Evolutionary conservation across 2,888 invertebrate species (phyloP).

Genomic region (Alsophila aescularia): DNA sequence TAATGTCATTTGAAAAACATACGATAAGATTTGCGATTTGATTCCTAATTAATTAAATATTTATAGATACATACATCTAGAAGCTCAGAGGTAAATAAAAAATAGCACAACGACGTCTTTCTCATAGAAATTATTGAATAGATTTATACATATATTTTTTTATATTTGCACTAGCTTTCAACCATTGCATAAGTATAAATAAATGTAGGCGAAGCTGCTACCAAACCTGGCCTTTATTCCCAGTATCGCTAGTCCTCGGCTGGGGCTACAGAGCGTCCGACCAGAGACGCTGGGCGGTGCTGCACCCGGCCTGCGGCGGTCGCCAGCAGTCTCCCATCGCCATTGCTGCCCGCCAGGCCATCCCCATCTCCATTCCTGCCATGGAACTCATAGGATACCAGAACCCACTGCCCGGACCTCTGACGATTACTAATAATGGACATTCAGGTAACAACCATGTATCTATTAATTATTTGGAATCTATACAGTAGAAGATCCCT

Average conservation of each 20-base stretch:
- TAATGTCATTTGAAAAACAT: slow-evolving; percentile 21
- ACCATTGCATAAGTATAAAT: no score
- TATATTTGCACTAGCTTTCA: no score
- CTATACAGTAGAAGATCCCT: no score
- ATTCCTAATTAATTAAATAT: slow-evolving; percentile 8
- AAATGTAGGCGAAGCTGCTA: no score
- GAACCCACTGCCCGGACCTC: slow-evolving; percentile 86
- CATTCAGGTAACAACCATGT: slow-evolving; percentile 86
- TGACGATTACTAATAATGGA: slow-evolving; percentile 87
- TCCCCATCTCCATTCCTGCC: slow-evolving; percentile 87
- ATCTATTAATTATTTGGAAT: background rate
- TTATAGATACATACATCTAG: no score
- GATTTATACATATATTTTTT: no score
- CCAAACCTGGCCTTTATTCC: no score
- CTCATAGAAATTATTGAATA: no score
- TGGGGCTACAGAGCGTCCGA: slow-evolving; percentile 87
- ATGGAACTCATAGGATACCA: slow-evolving; percentile 90
- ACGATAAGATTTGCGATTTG: slow-evolving; percentile 8
- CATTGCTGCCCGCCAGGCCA: slow-evolving; percentile 85
- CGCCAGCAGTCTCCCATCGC: slow-evolving; percentile 88
- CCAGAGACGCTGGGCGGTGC: slow-evolving; percentile 86
- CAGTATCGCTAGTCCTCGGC: slow-evolving; percentile 63
- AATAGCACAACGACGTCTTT: no score
- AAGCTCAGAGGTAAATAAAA: no score
- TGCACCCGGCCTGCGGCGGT: slow-evolving; percentile 86